phyloP scores from a whole-genome alignment of 2,888 invertebrate genomes.

The Mechanitis messenoides region DNA sequence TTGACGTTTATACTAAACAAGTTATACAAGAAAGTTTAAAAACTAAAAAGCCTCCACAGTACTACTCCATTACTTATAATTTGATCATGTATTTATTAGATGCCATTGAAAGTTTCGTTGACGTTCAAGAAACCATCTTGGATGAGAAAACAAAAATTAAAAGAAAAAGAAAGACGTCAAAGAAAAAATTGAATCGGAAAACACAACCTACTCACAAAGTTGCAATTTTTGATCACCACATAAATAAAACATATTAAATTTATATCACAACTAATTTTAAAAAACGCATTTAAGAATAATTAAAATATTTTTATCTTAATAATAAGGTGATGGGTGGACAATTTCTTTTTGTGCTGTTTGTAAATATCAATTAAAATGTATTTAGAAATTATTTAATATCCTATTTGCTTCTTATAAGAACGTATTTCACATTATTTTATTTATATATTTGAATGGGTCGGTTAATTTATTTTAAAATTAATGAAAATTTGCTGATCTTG shows the following conservation, averaged over 20 bases:
- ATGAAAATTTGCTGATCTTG: not conserved
- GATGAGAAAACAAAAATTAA: constrained; percentile 28
- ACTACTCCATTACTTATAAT: constrained; percentile 53
- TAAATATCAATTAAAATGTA: constrained; percentile 62
- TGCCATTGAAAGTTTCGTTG: constrained; percentile 51
- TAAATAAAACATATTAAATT: not conserved
- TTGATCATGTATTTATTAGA: constrained; percentile 54
- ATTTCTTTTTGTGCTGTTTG: constrained; percentile 31
- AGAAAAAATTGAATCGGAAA: constrained; percentile 17
- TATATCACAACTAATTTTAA: too few species aligned
- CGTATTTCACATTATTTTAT: not conserved
- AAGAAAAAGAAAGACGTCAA: constrained; percentile 29
- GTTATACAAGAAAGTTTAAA: constrained; percentile 44
- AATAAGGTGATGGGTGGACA: too few species aligned
- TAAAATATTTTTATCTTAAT: too few species aligned
- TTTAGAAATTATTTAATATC: not conserved
- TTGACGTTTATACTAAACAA: constrained; percentile 45
- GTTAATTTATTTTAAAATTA: not conserved
- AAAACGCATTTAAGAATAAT: too few species aligned
- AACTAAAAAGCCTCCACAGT: constrained; percentile 47
- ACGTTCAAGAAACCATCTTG: constrained; percentile 34
- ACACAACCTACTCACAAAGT: constrained; percentile 14
- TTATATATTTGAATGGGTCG: not conserved
- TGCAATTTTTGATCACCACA: not conserved
- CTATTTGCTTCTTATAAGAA: not conserved